Evolutionary conservation across 2,888 invertebrate genomes (phyloP).

Genomic region (Alentia gelatinosa): DNA sequence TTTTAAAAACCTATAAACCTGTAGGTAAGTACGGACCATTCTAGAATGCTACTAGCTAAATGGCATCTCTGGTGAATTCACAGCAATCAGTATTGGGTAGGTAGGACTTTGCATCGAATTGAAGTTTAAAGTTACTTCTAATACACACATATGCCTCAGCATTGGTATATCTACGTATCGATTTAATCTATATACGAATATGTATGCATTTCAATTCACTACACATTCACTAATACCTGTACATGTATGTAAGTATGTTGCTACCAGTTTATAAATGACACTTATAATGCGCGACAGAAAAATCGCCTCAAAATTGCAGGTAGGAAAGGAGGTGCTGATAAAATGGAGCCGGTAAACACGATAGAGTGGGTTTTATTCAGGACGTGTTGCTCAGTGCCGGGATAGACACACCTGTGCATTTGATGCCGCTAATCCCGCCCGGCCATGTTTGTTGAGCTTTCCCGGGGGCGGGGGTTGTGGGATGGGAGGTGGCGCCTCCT

Average conservation of each 20-base stretch:
- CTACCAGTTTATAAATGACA: no score
- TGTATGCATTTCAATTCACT: neutral
- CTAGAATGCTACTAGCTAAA: no score
- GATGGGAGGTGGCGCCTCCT: no score
- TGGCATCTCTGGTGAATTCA: no score
- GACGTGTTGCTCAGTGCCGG: neutral
- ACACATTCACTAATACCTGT: neutral
- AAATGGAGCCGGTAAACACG: slow-evolving; percentile 7
- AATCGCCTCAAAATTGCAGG: neutral
- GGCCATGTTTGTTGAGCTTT: slow-evolving; percentile 12
- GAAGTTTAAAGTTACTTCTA: no score
- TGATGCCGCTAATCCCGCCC: slow-evolving; percentile 24
- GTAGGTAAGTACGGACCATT: no score
- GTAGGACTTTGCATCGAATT: no score
- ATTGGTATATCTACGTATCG: no score
- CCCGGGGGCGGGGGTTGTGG: neutral
- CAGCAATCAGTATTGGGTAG: no score
- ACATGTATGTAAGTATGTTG: neutral
- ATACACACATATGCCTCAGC: no score
- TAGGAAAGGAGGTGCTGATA: neutral
- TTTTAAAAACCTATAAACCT: no score
- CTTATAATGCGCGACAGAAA: neutral
- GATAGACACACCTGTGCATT: slow-evolving; percentile 37
- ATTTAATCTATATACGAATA: neutral
- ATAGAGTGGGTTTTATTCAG: neutral